phyloP scores from a whole-genome alignment of 1,140 invertebrate species.

The Gyrodactylus salaris region DNA sequence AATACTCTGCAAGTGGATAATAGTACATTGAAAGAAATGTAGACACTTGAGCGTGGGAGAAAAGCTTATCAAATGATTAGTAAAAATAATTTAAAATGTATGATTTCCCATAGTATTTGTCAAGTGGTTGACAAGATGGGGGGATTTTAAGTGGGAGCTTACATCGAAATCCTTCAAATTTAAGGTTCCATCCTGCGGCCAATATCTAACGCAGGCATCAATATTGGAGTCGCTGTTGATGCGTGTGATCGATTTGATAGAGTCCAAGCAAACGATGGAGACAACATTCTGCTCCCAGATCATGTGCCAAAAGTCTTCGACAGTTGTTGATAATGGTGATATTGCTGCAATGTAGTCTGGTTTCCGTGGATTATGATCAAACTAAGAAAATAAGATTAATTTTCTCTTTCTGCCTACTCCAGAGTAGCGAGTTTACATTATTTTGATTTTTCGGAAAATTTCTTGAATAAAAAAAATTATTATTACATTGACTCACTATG shows the following conservation, averaged over 20 bases:
- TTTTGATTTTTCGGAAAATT: neutral
- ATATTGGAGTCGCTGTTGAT: neutral
- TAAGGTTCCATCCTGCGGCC: neutral
- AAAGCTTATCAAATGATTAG: too few relatives aligned
- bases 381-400: too few relatives aligned
- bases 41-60: too few relatives aligned
- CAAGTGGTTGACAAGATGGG: too few relatives aligned
- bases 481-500: neutral
- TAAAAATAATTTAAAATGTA: too few relatives aligned
- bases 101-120: too few relatives aligned
- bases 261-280: neutral
- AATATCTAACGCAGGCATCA: neutral
- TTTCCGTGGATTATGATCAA: neutral
- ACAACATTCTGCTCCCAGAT: neutral
- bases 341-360: neutral
- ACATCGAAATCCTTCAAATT: neutral
- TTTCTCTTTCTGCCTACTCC: too few relatives aligned
- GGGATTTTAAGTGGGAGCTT: too few relatives aligned
- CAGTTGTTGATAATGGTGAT: neutral
- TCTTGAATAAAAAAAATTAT: neutral
- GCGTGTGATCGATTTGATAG: neutral
- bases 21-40: too few relatives aligned
- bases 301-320: slow-evolving; percentile 4
- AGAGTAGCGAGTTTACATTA: too few relatives aligned
- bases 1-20: too few relatives aligned